Conservation (phyloP, 2,797 vertebrate genomes). For the Pseudochaenichthys georgianus region DNA sequence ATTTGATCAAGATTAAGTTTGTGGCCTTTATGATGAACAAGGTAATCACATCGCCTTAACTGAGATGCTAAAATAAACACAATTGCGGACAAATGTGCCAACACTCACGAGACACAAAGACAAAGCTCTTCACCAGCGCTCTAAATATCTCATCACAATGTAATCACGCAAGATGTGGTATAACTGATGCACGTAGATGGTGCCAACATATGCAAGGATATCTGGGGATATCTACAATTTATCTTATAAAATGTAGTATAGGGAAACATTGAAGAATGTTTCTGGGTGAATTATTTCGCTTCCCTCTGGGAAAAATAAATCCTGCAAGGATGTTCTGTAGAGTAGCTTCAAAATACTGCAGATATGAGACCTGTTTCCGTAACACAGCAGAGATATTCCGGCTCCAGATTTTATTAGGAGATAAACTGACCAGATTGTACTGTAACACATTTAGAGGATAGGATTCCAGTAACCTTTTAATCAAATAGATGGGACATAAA, state of each 20-base stretch:
- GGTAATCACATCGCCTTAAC: slow-evolving; percentile 18
- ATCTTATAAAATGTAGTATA: neutral
- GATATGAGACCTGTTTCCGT: slow-evolving; percentile 63
- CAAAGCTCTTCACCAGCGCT: neutral
- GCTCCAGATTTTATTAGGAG: slow-evolving; percentile 72
- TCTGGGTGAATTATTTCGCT: slow-evolving; percentile 20
- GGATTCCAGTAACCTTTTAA: slow-evolving; percentile 66
- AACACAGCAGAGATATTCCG: slow-evolving; percentile 59
- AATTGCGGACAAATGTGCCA: slow-evolving; percentile 6
- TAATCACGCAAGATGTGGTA: slow-evolving; percentile 29
- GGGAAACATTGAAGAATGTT: slow-evolving; percentile 30
- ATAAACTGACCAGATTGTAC: slow-evolving; percentile 70
- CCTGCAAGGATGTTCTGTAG: slow-evolving; percentile 41
- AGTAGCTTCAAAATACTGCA: slow-evolving; percentile 59
- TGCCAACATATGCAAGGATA: slow-evolving; percentile 9
- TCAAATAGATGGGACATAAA: slow-evolving; percentile 65
- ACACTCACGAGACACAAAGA: slow-evolving; percentile 16
- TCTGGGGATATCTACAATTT: slow-evolving; percentile 4
- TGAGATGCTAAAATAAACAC: slow-evolving; percentile 20
- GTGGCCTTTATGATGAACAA: slow-evolving; percentile 31
- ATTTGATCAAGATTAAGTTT: slow-evolving; percentile 40
- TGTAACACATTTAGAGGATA: slow-evolving; percentile 70
- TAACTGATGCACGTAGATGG: neutral
- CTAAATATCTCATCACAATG: slow-evolving; percentile 20
- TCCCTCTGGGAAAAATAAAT: slow-evolving; percentile 26